Evolutionary conservation across 1,140 invertebrate species (phyloP).

Genomic region (Thaumatotibia leucotreta): DNA sequence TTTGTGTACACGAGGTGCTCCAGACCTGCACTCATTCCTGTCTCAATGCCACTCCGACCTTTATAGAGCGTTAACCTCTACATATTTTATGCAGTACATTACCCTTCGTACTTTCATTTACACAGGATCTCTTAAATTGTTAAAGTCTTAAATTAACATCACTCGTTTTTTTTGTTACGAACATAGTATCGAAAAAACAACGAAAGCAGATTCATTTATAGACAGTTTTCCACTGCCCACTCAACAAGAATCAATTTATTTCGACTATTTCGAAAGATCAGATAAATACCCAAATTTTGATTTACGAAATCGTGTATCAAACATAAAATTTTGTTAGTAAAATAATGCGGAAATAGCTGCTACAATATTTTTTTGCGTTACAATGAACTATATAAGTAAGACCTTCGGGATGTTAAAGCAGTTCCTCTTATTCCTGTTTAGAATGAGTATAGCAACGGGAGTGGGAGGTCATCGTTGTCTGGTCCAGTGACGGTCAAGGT

Average conservation of each 20-base stretch:
- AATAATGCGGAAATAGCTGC: not conserved
- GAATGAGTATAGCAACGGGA: slow-evolving; percentile 16
- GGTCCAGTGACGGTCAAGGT: slow-evolving; percentile 61
- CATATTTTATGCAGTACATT: not conserved
- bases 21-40: slow-evolving; percentile 5
- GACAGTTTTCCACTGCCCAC: too few species aligned
- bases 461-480: slow-evolving; percentile 47
- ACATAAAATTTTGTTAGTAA: not conserved
- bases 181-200: too few species aligned
- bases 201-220: too few species aligned
- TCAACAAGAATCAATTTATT: too few species aligned
- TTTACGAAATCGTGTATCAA: not conserved
- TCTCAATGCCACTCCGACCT: slow-evolving; percentile 2
- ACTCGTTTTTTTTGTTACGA: not conserved
- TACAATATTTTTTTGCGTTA: not conserved
- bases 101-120: not conserved
- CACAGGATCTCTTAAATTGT: not conserved
- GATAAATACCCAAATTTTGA: not conserved
- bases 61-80: not conserved
- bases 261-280: too few species aligned
- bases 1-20: not conserved
- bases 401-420: not conserved
- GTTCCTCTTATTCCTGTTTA: not conserved
- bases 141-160: not conserved
- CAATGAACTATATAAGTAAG: slow-evolving; percentile 14